Evolutionary conservation across 1,140 invertebrate species (phyloP).

Genomic region (Cylas formicarius): DNA sequence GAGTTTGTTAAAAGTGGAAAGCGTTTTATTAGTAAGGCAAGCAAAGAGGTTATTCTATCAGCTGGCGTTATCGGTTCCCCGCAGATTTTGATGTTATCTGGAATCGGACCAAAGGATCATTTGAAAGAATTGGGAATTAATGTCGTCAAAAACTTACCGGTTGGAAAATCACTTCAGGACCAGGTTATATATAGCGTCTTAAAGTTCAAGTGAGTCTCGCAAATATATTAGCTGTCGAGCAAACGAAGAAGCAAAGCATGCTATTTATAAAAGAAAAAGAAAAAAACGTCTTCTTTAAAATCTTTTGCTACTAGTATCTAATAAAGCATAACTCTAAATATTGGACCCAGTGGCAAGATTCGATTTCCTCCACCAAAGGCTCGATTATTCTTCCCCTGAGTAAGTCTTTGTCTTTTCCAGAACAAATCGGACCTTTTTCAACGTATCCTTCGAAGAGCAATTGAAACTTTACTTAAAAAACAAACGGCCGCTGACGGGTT

Average conservation of each 20-base stretch:
- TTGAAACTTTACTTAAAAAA: constrained; percentile 18
- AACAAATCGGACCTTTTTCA: constrained; percentile 12
- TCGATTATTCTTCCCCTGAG: too few relatives aligned
- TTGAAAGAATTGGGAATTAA: constrained; percentile 41
- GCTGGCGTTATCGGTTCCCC: constrained; percentile 53
- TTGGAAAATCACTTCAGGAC: constrained; percentile 77
- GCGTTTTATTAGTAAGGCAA: constrained; percentile 38
- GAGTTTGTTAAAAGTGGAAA: constrained; percentile 47
- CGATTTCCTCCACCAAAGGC: too few relatives aligned
- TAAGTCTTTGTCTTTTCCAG: too few relatives aligned
- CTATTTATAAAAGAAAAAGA: too few relatives aligned
- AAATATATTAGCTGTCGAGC: too few relatives aligned
- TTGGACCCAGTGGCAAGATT: too few relatives aligned
- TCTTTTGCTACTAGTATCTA: too few relatives aligned
- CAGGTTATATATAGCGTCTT: constrained; percentile 77
- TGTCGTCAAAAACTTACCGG: constrained; percentile 47
- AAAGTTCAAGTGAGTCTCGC: constrained; percentile 68
- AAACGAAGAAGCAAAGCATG: too few relatives aligned
- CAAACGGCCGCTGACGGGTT: constrained; percentile 9
- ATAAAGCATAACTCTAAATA: too few relatives aligned
- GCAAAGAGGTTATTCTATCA: constrained; percentile 55
- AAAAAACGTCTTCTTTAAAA: too few relatives aligned
- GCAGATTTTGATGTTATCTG: constrained; percentile 52
- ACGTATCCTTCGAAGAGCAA: constrained; percentile 6
- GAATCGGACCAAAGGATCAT: constrained; percentile 49